Base-by-base conservation (phyloP, 1,140 invertebrate species). In the Drosophila baimaii region DNA sequence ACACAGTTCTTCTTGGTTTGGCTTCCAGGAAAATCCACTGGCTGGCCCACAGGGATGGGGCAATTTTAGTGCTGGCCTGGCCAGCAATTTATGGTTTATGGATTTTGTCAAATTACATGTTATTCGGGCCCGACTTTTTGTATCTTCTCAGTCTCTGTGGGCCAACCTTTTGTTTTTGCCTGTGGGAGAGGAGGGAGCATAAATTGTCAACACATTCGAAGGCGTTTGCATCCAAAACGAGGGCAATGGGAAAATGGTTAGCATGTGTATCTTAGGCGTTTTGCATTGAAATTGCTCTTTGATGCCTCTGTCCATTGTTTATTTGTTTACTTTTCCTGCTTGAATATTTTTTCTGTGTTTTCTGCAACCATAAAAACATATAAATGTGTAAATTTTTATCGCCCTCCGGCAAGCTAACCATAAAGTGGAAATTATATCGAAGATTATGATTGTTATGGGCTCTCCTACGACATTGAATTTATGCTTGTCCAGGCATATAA, bases 91-190 rank as follows among this genome's bases (percentile, higher is more conserved):
- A 88, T 88, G 84, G 83, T 80, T 88, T 89, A 88, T 88, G 84
- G 79, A 88, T 88, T 77, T 83, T 86, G 83, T 88, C 83, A 83
- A 86, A 86, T 88, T 86, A 84, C 82, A 77, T 78, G 66, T 56
- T 77, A 52, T 73, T 63, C 65, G 8, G 13, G 13, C 21, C 19
- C 23, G 15, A 8, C 44, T 17, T 69, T 43, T 39, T 62, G 49
- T 61, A 35, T 25, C 46, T 55, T 10, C 35, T 69, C 15, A 5
- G 37, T 23, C 27, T 47, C 21, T 10, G 51, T 41, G 47, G 46
- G 49, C 15, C 61, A 85, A 85, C 82, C 82, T 86, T 86, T 88
- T 86, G 83, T 83, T 64, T 80, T 47, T 57, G 65, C 37, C 61
- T 35, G 19, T 23, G 70, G 43, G 57, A 23, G 0, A 63, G 62